Evolutionary conservation across 2,113 vertebrate genomes (phyloP), one percentile per base, ranked within the genome.

Genomic region (Hippopotamus amphibius): DNA sequence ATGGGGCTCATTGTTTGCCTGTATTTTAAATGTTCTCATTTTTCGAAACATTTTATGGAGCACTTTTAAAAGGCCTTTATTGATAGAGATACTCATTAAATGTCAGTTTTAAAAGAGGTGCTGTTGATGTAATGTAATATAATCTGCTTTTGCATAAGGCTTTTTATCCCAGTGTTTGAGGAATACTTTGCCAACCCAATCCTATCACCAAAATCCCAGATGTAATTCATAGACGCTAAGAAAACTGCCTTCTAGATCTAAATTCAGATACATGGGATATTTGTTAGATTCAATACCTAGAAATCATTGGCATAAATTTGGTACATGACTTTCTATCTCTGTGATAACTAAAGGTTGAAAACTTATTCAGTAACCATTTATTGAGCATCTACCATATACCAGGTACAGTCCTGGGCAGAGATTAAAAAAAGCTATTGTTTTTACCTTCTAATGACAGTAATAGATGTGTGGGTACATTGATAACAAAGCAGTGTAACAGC

Each of bases 11-110:
- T 96, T 98, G 93, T 98, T 96, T 71, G 72, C 22, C 30, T 93
- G 88, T 95, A 72, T 97, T 98, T 97, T 95, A 95, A 98, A 88
- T 41, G 81, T 95, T 98, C 92, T 59, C 8, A 88, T 98, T 98
- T 98, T 98, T 97, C 76, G 53, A 86, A 97, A 97, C 61, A 97
- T 97, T 98, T 96, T 97, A 98, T 96, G 84, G 83, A 92, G 59
- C 93, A 59, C 96, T 93, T 86, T 97, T 98, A 96, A 98, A 97
- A 98, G 85, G 94, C 88, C 83, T 97, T 96, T 97, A 93, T 74
- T 97, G 94, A 92, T 93, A 97, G 90, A 98, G 97, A 96, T 98
- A 98, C 91, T 98, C 96, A 98, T 97, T 96, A 92, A 90, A 97
- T 92, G 69, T 97, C 95, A 96, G 88, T 97, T 97, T 98, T 30